These are phyloP conservation scores for Hemiscyllium ocellatum DNA, from an alignment of 2,113 vertebrate genomes.

Conservation along the genomic window DNA sequence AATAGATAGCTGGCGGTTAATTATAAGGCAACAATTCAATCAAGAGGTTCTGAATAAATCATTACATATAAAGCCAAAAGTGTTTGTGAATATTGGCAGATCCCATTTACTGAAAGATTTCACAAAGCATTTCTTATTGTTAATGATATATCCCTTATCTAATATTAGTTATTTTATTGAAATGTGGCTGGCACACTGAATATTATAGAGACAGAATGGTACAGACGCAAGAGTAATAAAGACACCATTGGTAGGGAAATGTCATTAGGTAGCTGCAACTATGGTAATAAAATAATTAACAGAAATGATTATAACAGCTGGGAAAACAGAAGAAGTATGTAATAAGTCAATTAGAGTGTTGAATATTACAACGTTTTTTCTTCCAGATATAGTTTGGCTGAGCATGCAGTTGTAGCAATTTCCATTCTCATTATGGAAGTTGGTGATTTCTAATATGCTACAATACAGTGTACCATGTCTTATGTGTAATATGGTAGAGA, in stretches of 20 bases:
- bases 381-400: neutral
- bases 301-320: neutral
- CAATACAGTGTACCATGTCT: neutral
- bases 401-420: neutral
- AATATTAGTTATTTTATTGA: neutral
- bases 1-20: conserved; percentile 23
- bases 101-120: neutral
- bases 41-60: conserved; percentile 2
- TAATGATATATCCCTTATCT: neutral
- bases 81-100: neutral
- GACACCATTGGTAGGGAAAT: neutral
- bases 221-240: neutral
- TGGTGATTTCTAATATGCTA: neutral
- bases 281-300: neutral
- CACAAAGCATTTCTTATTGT: neutral
- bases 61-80: neutral
- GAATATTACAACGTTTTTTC: neutral
- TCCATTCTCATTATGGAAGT: neutral
- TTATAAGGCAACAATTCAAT: conserved; percentile 28
- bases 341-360: neutral
- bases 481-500: too few relatives aligned
- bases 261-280: neutral
- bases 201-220: neutral
- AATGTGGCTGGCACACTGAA: neutral
- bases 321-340: neutral